A percentile compares a stretch with the other conserved stretches of the same genome.
phyloP scores from a whole-genome alignment of 1,140 invertebrate species.

The Zaprionus taronus region DNA sequence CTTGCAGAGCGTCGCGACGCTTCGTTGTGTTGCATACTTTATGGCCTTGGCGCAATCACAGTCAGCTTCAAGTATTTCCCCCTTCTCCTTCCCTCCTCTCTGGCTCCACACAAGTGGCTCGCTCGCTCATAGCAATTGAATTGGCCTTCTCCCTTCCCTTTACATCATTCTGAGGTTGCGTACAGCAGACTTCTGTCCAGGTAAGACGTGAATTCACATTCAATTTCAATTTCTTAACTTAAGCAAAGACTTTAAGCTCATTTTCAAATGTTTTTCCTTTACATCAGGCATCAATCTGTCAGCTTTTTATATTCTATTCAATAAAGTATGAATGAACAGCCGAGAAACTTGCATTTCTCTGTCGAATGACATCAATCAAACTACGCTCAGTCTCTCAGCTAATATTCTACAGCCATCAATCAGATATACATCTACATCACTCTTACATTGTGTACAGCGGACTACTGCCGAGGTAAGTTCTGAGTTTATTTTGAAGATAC shows the following conservation, averaged over 20 bases:
- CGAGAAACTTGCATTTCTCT: not conserved
- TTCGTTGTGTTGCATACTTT: slow-evolving; percentile 69
- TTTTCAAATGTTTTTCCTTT: not conserved
- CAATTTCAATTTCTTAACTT: not conserved
- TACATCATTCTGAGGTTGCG: not conserved
- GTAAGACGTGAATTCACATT: not conserved
- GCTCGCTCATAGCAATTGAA: slow-evolving; percentile 25
- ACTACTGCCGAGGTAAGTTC: no score
- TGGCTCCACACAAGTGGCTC: not conserved
- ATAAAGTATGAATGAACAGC: not conserved
- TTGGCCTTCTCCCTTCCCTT: not conserved
- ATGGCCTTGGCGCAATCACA: slow-evolving; percentile 68
- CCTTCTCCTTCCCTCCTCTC: not conserved
- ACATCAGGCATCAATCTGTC: slow-evolving; percentile 3
- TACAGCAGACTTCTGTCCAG: not conserved
- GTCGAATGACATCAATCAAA: not conserved
- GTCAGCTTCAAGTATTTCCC: not conserved
- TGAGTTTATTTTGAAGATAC: no score
- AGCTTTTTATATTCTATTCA: not conserved
- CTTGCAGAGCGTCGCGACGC: slow-evolving; percentile 18
- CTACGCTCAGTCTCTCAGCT: not conserved
- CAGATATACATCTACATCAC: not conserved
- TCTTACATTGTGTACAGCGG: no score
- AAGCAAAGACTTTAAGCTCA: not conserved
- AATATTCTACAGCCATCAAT: not conserved